A percentile compares a stretch with the other conserved stretches of the same genome.
phyloP scores from a whole-genome alignment of 2,797 vertebrate species.

The Coccyzus lansbergi region DNA sequence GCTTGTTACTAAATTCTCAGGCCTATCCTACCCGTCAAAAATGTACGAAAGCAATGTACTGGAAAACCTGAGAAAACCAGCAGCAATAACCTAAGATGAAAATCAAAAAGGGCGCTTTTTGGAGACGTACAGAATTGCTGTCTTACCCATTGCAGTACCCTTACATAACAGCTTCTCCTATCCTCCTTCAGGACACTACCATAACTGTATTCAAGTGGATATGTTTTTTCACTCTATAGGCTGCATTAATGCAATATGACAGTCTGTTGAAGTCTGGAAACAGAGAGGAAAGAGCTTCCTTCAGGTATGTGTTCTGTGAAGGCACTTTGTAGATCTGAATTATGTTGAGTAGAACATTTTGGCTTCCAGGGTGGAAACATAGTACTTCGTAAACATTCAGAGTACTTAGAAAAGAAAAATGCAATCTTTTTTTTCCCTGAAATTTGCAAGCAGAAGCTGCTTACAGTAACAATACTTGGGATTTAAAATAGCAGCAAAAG shows the following conservation, averaged over 20 bases:
- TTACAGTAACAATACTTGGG: not conserved
- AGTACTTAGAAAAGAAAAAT: not conserved
- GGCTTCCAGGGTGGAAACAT: not conserved
- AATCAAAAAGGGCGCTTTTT: not conserved
- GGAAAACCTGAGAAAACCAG: not conserved
- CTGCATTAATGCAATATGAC: not conserved
- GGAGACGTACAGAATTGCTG: not conserved
- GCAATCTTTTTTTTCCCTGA: not conserved
- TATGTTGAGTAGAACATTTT: not conserved
- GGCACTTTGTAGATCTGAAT: not conserved
- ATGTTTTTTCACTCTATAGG: not conserved
- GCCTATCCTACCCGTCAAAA: accelerated
- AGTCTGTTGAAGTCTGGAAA: not conserved
- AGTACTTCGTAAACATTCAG: not conserved
- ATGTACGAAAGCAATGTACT: not conserved
- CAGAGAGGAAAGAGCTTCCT: not conserved
- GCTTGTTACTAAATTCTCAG: not conserved
- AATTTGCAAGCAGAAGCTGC: not conserved
- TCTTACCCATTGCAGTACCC: not conserved
- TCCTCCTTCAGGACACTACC: not conserved
- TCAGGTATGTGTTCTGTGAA: not conserved
- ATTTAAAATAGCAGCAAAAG: not conserved
- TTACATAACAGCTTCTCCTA: not conserved
- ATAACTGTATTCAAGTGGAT: not conserved
- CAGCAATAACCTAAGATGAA: not conserved